Evolutionary conservation across 2,888 invertebrate species (phyloP).

Genomic region (Eupithecia inturbata): DNA sequence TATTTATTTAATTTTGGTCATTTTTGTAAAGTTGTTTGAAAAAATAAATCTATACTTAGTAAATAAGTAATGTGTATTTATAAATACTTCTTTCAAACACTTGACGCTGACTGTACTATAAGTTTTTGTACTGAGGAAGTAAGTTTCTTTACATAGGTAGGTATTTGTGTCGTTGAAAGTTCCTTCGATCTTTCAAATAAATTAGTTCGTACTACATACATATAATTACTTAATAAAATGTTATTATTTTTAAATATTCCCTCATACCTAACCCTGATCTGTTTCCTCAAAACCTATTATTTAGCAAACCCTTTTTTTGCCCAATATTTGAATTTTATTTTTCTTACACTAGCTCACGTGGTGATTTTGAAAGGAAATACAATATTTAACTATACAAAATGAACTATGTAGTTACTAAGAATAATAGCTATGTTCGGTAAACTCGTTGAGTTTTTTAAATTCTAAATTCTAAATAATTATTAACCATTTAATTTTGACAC

Average conservation of each 20-base stretch:
- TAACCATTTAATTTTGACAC: background rate
- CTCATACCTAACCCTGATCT: background rate
- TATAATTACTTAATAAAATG: no score
- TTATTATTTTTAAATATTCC: no score
- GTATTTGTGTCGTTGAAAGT: slow-evolving; percentile 9
- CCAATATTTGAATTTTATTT: no score
- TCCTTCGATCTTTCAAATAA: background rate
- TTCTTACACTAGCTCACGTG: background rate
- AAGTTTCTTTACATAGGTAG: slow-evolving; percentile 13
- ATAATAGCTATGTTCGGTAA: background rate
- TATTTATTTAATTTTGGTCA: no score
- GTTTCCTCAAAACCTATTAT: background rate
- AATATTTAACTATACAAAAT: background rate
- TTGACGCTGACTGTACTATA: slow-evolving; percentile 24
- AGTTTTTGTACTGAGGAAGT: slow-evolving; percentile 27
- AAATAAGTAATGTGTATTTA: no score
- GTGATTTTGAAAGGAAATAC: background rate
- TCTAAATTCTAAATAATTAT: background rate
- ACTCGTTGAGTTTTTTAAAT: background rate
- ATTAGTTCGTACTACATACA: background rate
- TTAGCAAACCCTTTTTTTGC: no score
- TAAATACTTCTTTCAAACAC: background rate
- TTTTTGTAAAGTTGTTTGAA: no score
- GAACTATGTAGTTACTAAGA: no score
- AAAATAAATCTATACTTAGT: no score